Evolutionary conservation across 37 sponge, comb jelly and placozoan genomes (phyloP), one percentile per base, ranked within the genome.

Genomic region (Aphrocallistes beatrix): DNA sequence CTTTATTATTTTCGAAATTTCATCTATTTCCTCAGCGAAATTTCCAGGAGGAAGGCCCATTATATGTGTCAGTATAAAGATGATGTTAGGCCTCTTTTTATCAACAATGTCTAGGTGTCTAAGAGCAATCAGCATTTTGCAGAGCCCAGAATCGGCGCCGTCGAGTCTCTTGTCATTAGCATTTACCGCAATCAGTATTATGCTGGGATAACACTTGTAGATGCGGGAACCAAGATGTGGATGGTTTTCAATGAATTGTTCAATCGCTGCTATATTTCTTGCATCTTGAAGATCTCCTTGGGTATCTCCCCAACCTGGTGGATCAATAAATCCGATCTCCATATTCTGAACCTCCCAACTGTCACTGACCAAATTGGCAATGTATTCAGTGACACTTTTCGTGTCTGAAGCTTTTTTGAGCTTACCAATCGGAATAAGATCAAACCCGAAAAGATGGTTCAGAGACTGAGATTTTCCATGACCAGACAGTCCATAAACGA

Each of bases 391-490:
- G 75, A 60, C 75, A 32, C 28, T 25, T 60, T 60, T 60, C 8
- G 75, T 60, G 75, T 60, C 75, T 60, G 75, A 60, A 3, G 75
- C 75, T 60, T 60, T 60, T 8, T 13, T 32, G 75, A 19, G 10
- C 21, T 60, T 60, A 25, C 17, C 75, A 60, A 60, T 28, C n/a
- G 75, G 75, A 13, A 60, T 60, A 21, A 60, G 3, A 25, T 3
- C 17, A 13, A 60, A 60, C n/a, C 75, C 75, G 75, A 60, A 60
- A 25, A 60, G n/a, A 60, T 60, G 75, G n/a, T 60, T 60, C n/a
- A 60, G n/a, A 25, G 75, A 60, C 75, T 60, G 75, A 3, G 75
- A 60, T 60, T 60, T 60, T 19, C 75, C 75, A 13, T 60, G 75
- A 32, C 75, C 75, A 60, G 75, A 60, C 34, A 60, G 34, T 3